Evolutionary conservation across 1,140 invertebrate genomes (phyloP), one percentile per base, ranked within the genome.

Genomic region (Trypoxylus dichotomus): DNA sequence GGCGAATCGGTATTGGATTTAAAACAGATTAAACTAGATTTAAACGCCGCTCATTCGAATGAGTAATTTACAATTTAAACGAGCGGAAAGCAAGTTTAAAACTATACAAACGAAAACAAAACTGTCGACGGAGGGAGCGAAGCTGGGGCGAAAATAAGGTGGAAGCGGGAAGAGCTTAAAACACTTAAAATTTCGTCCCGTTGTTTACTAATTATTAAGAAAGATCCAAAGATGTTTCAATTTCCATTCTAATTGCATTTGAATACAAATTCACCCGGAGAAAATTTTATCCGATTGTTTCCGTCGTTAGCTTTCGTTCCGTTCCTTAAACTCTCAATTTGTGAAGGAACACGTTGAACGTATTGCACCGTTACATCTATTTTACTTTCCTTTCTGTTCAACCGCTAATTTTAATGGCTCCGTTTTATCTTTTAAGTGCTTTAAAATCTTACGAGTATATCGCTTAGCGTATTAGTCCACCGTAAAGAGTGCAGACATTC

Each of bases 231-330:
- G 71, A 77, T 77, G 76, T 77, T 77, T 77, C 63, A 77, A 73
- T 77, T 77, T 73, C 76, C 76, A 72, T 77, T 77, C 76, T 68
- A 77, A 77, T 77, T 74, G 68, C 76, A 77, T 77, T 77, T 77
- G 76, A 72, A 77, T 77, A 77, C 76, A 74, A 77, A 77, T 77
- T 77, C 71, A 68, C 47, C 3, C 21, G 58, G 43, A 47, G 13
- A 19, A 47, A 54, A 68, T 76, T 76, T 76, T 60, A 76, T 54
- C 60, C 75, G 75, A 68, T 76, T 76, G 60, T 76, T 41, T 32
- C 75, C 15, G 32, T 76, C 37, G 24, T 68, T 68, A 68, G 43
- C 43, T 15, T 13, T 47, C 43, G 13, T 47, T 47, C n/a, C 43
- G 13, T 15, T 13, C 11, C 3, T 47, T 47, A 15, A 47, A 13